These are phyloP conservation scores for Nannospalax galili DNA, from an alignment of 2,113 vertebrate genomes.

Conservation along the genomic window DNA sequence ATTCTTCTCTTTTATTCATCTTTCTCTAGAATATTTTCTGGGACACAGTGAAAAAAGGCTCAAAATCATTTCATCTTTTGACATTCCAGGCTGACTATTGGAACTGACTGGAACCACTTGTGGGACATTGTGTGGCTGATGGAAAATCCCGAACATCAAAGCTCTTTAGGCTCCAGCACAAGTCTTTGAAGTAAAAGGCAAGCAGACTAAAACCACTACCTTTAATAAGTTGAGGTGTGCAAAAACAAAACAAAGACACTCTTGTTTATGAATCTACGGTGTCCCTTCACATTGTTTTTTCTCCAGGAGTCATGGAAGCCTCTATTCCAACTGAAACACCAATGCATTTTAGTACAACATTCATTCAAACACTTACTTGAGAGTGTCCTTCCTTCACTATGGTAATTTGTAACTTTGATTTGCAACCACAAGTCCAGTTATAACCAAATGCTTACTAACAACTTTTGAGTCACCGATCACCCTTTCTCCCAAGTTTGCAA, in stretches of 20 bases:
- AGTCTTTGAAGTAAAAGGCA: neutral
- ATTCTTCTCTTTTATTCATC: neutral
- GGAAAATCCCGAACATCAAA: neutral
- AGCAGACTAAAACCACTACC: neutral
- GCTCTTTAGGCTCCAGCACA: fast-evolving
- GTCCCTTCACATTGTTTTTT: neutral
- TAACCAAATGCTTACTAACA: constrained; percentile 6
- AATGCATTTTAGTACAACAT: constrained; percentile 22
- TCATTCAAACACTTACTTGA: neutral
- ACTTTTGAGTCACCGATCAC: neutral
- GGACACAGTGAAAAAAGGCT: too few relatives aligned
- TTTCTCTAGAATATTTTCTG: constrained; percentile 35
- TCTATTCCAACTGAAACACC: neutral
- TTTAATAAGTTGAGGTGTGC: neutral
- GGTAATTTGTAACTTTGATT: neutral
- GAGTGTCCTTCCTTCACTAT: neutral
- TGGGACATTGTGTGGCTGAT: neutral
- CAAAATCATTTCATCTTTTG: too few relatives aligned
- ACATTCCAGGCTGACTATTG: neutral
- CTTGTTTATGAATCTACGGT: neutral
- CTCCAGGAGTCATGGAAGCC: neutral
- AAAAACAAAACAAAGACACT: neutral
- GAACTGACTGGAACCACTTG: neutral
- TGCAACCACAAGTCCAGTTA: neutral
- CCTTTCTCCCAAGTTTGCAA: neutral